Conservation (phyloP, 1,140 invertebrate species). For the Cydia pomonella region DNA sequence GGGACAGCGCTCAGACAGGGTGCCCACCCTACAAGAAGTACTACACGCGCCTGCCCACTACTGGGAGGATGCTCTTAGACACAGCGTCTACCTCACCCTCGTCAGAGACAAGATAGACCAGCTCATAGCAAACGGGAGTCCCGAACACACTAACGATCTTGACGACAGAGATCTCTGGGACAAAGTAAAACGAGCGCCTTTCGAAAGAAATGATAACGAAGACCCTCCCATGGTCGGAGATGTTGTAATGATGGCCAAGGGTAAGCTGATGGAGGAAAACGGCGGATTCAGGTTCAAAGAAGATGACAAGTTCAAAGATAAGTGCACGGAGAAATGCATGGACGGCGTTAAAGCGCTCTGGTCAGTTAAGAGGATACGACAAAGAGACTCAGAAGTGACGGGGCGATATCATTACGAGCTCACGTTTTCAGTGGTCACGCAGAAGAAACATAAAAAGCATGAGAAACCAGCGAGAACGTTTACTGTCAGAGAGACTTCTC, state of each 20-base stretch:
- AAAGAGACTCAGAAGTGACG: conserved; percentile 78
- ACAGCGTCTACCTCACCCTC: conserved; percentile 82
- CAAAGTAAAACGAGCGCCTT: conserved; percentile 79
- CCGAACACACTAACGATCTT: conserved; percentile 60
- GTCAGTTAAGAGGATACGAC: conserved; percentile 83
- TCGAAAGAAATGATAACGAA: conserved; percentile 71
- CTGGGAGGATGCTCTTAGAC: conserved; percentile 82
- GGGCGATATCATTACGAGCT: conserved; percentile 82
- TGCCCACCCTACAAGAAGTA: conserved; percentile 72
- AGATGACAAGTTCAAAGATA: conserved; percentile 77
- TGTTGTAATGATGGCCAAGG: conserved; percentile 82
- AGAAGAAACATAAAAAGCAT: conserved; percentile 65
- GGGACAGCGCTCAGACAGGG: conserved; percentile 40
- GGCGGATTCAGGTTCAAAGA: conserved; percentile 81
- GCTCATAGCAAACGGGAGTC: conserved; percentile 63
- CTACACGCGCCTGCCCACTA: conserved; percentile 67
- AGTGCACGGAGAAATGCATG: conserved; percentile 64
- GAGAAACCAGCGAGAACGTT: conserved; percentile 76
- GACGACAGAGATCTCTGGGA: conserved; percentile 78
- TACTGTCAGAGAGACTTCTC: conserved; percentile 65
- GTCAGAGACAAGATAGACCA: conserved; percentile 78
- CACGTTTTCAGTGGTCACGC: conserved; percentile 83
- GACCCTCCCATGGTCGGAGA: conserved; percentile 81
- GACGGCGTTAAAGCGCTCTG: conserved; percentile 81
- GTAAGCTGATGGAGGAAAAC: conserved; percentile 79